Base-by-base conservation (phyloP, 2,113 vertebrate species). In the Leptocoma aspasia region DNA sequence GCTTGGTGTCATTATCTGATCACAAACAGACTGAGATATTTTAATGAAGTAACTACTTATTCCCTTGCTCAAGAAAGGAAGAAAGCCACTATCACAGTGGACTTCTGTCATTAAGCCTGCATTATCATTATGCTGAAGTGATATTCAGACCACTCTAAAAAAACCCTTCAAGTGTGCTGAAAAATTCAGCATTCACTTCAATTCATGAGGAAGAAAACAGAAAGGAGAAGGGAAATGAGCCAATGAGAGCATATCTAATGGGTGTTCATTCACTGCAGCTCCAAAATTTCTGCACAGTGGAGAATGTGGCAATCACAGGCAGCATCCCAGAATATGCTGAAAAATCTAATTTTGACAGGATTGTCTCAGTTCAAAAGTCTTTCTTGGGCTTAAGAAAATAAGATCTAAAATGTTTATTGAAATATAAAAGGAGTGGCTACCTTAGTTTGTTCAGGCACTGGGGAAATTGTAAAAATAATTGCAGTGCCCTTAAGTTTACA, bases 201-300 rank as follows among this genome's bases (percentile, higher is more conserved):
- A 24, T 76, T 94, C 70, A 53, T 41, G 66, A 90, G 54, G 77
- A 94, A 73, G 71, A 91, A 88, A 89, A 61, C 28, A 91, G 63
- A 87, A 60, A 60, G 49, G 19, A 86, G 60, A 92, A 89, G 41
- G n/a, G 69, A 95, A 96, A 69, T 66, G 56, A 94, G 85, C 84
- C 85, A 94, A 53, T 7, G 17, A 57, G 59, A 93, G 60, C 60
- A 54, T 64, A 66, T 73, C 52, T 81, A 63, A 90, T 60, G 60
- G 63, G 42, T 47, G 45, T 27, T 90, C 39, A 90, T 54, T 72
- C 56, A 81, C 82, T 15, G 2, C 60, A 86, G 68, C 69, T 90
- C 35, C 44, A 68, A 42, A 20, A 39, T 33, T 90, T 81, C 85
- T 86, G 57, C 49, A 49, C 26, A 61, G 52, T 8, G 13, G 23